phyloP scores from a whole-genome alignment of 2,888 invertebrate genomes.

The Noctua pronuba region DNA sequence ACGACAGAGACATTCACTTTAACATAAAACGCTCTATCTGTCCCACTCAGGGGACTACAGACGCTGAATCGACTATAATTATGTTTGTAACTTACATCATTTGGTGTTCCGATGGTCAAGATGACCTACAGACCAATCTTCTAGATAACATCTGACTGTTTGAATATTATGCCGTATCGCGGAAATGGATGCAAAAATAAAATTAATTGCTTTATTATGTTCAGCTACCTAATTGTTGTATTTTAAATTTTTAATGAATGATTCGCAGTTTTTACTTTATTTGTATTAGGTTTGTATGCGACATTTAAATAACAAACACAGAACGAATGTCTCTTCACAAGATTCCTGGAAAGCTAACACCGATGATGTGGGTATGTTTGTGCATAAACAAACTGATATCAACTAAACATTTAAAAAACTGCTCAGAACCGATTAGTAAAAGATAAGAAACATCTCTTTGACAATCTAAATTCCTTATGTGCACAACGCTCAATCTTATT shows the following conservation, averaged over 20 bases:
- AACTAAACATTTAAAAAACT: conserved; percentile 11
- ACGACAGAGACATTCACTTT: conserved; percentile 88
- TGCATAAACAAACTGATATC: conserved; percentile 10
- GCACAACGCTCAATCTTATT: conserved; percentile 49
- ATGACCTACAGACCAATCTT: conserved; percentile 45
- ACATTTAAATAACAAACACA: background rate
- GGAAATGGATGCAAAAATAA: conserved; percentile 38
- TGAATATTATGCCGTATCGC: background rate
- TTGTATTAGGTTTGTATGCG: background rate
- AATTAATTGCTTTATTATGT: conserved; percentile 34
- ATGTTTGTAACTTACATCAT: conserved; percentile 54
- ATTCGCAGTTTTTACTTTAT: conserved; percentile 21
- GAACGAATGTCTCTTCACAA: background rate
- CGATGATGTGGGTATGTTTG: conserved; percentile 2
- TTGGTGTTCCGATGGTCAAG: conserved; percentile 13
- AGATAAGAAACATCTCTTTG: conserved; percentile 20
- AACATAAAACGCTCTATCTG: conserved; percentile 80
- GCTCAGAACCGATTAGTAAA: conserved; percentile 19
- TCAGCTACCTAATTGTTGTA: background rate
- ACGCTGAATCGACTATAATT: conserved; percentile 48
- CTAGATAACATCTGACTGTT: conserved; percentile 46
- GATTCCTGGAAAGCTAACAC: background rate
- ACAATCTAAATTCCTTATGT: conserved; percentile 27
- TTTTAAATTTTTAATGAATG: conserved; percentile 6
- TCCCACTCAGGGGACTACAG: conserved; percentile 40